Evolutionary conservation across 1,140 invertebrate genomes (phyloP).

Genomic region (Pinna nobilis): DNA sequence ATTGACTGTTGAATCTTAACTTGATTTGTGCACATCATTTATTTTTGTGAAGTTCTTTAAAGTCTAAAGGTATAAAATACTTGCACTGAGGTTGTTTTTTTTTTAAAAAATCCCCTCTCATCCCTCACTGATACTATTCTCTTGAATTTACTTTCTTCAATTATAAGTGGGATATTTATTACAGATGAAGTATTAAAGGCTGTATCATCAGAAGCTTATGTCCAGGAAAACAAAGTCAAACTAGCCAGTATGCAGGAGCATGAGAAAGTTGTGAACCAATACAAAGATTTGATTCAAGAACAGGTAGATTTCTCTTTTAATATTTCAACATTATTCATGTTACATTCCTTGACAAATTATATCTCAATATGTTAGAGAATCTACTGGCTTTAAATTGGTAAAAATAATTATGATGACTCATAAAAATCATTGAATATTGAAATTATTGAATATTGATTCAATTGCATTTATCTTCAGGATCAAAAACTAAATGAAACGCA

Average conservation of each 20-base stretch:
- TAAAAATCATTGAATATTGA: not conserved
- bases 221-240: slow-evolving; percentile 59
- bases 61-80: no score
- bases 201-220: slow-evolving; percentile 73
- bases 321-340: not conserved
- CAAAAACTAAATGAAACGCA: slow-evolving; percentile 81
- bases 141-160: no score
- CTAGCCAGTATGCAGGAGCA: slow-evolving; percentile 68
- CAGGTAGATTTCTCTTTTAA: slow-evolving; percentile 78
- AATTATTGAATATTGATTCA: not conserved
- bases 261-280: slow-evolving; percentile 77
- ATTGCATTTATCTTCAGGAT: slow-evolving; percentile 73
- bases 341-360: not conserved
- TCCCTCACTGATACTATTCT: no score
- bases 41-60: no score
- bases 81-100: no score
- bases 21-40: no score
- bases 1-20: no score
- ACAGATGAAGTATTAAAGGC: slow-evolving; percentile 77
- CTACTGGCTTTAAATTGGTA: no score
- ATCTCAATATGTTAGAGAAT: no score
- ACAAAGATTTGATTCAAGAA: slow-evolving; percentile 92
- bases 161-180: slow-evolving; percentile 14
- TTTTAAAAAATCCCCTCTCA: no score
- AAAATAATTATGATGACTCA: not conserved